Percentiles rank a stretch among this genome's conserved stretches.
Evolutionary conservation across 2,888 invertebrate species (phyloP).

Genomic region (Pollenia angustigena): DNA sequence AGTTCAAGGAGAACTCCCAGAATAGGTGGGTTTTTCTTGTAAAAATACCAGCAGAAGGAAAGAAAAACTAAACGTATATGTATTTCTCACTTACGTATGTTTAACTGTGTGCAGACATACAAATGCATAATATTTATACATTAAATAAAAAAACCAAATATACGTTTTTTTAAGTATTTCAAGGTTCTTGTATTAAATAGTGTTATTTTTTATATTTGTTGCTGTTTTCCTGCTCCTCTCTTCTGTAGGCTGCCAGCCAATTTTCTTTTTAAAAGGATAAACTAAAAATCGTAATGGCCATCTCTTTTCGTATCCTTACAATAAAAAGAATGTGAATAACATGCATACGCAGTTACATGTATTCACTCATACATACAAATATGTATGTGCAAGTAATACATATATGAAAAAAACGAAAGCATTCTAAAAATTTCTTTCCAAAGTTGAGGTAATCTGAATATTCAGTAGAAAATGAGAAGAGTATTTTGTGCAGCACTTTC

Average conservation of each 20-base stretch:
- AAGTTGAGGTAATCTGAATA: too few relatives aligned
- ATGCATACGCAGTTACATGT: background rate
- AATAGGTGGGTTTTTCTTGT: too few relatives aligned
- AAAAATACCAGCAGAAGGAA: background rate
- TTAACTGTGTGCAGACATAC: background rate
- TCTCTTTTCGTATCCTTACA: constrained; percentile 30
- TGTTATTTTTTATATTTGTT: background rate
- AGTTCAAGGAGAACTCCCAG: too few relatives aligned
- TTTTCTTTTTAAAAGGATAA: constrained; percentile 57
- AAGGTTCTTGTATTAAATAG: constrained; percentile 33
- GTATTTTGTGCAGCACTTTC: too few relatives aligned
- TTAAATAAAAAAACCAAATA: background rate
- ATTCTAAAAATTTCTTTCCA: too few relatives aligned
- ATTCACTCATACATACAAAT: background rate
- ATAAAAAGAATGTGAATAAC: background rate
- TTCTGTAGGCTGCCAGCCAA: constrained; percentile 29
- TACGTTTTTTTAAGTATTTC: constrained; percentile 6
- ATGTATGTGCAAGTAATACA: too few relatives aligned
- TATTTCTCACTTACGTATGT: background rate
- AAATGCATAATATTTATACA: background rate
- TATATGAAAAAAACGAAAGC: background rate
- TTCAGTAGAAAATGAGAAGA: too few relatives aligned
- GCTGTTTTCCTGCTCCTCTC: background rate
- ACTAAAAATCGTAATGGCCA: constrained; percentile 41
- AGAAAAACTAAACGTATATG: background rate